Percentiles rank a stretch among this genome's conserved stretches.
These are phyloP conservation scores for Tenthredo livida DNA, from an alignment of 2,888 invertebrate species.

Conservation along the genomic window DNA sequence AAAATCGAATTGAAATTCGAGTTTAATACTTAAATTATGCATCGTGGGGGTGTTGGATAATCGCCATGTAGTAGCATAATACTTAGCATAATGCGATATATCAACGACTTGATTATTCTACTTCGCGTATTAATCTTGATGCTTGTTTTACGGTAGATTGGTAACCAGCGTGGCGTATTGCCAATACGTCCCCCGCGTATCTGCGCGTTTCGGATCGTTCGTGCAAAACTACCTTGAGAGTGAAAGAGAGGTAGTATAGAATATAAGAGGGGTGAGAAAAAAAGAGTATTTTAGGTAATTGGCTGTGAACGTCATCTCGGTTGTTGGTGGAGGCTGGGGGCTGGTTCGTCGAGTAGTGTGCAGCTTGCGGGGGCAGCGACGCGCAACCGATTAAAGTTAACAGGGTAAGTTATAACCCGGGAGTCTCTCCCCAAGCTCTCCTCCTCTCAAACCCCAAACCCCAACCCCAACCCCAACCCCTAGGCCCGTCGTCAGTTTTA, in stretches of 20 bases:
- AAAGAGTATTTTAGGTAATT: constrained; percentile 69
- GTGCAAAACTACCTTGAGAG: not conserved
- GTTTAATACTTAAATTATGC: not conserved
- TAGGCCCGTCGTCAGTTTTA: constrained; percentile 22
- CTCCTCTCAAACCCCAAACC: not conserved
- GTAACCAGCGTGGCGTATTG: constrained; percentile 28
- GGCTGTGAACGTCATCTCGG: constrained; percentile 70
- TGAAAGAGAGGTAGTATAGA: constrained; percentile 17
- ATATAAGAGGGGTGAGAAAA: not conserved
- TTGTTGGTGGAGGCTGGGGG: constrained; percentile 21
- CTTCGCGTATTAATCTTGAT: not conserved
- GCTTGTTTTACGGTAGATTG: constrained; percentile 21
- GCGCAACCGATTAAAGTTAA: constrained; percentile 59
- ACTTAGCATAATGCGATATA: not conserved
- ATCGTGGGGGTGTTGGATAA: not conserved
- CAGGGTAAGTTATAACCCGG: constrained; percentile 56
- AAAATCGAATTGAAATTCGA: not conserved
- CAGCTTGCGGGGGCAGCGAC: constrained; percentile 60
- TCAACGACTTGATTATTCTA: not conserved
- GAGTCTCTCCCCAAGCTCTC: constrained; percentile 1
- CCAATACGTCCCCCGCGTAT: constrained; percentile 24
- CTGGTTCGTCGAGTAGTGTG: not conserved
- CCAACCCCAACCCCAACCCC: not conserved
- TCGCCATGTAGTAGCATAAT: not conserved
- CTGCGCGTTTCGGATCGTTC: not conserved